Conservation (phyloP, 2,888 invertebrate species). For the Rhagophthalmus giganteus region DNA sequence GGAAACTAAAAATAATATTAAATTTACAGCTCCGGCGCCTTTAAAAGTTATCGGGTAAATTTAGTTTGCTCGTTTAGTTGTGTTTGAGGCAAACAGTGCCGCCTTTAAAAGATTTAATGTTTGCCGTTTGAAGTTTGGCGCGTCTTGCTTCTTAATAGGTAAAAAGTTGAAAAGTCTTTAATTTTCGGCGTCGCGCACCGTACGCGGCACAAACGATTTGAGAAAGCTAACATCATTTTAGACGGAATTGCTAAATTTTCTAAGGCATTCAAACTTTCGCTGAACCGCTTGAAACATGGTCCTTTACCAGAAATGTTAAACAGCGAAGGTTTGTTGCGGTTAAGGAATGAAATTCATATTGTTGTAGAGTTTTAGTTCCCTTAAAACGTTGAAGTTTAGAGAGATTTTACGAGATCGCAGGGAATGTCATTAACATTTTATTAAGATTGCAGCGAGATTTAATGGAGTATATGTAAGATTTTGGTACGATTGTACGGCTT, state of each 20-base stretch:
- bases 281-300: not conserved
- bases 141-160: conserved; percentile 1
- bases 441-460: conserved; percentile 22
- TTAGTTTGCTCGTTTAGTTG: conserved; percentile 29
- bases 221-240: too few species aligned
- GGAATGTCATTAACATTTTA: conserved; percentile 23
- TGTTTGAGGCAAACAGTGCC: conserved; percentile 6
- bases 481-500: conserved; percentile 4
- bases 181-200: too few species aligned
- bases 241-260: conserved; percentile 1
- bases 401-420: conserved; percentile 18
- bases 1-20: conserved; percentile 34
- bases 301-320: conserved; percentile 5
- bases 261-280: not conserved
- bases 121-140: conserved; percentile 13
- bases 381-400: conserved; percentile 15
- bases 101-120: conserved; percentile 15
- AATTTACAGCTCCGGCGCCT: conserved; percentile 39
- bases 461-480: conserved; percentile 22
- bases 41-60: conserved; percentile 34
- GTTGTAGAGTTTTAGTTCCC: conserved; percentile 7
- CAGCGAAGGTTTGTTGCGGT: conserved; percentile 3
- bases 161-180: conserved; percentile 7
- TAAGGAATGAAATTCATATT: conserved; percentile 4
- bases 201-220: too few species aligned